These are phyloP conservation scores for Atta texana DNA, from an alignment of 1,140 invertebrate species.

Conservation along the genomic window DNA sequence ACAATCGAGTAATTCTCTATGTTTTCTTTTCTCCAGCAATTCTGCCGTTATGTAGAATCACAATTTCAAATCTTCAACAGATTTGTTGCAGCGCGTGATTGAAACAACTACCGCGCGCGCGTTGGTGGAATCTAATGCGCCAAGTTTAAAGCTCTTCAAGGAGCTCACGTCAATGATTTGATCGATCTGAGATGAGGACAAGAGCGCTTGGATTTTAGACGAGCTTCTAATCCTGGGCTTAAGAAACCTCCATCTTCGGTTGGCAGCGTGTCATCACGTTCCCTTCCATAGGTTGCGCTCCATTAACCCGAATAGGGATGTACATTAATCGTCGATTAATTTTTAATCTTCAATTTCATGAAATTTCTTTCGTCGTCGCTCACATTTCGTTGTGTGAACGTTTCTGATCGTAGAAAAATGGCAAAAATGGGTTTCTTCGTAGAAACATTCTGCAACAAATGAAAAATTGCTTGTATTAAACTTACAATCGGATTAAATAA, in stretches of 20 bases:
- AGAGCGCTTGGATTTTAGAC: constrained; percentile 29
- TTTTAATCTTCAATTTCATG: constrained; percentile 28
- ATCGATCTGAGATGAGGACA: constrained; percentile 43
- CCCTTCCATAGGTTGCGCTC: constrained; percentile 31
- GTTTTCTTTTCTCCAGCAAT: not conserved
- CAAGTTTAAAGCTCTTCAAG: constrained; percentile 3
- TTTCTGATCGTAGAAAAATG: not conserved
- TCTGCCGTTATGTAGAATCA: not conserved
- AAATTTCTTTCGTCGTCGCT: constrained; percentile 9
- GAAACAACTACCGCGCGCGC: not conserved
- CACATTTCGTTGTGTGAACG: not conserved
- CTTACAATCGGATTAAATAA: not conserved
- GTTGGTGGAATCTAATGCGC: constrained; percentile 4
- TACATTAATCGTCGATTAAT: constrained; percentile 47
- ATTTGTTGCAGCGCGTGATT: constrained; percentile 29
- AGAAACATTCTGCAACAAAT: constrained; percentile 22
- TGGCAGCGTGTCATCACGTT: constrained; percentile 36
- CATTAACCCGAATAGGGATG: constrained; percentile 37
- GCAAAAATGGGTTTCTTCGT: not conserved
- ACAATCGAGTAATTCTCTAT: not conserved
- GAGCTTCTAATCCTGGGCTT: constrained; percentile 35
- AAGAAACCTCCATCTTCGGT: constrained; percentile 35
- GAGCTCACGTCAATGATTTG: constrained; percentile 43
- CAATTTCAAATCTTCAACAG: not conserved
- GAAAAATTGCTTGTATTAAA: constrained; percentile 8